Conservation (phyloP, 2,888 invertebrate genomes). For the Tromatobia lineatoria region DNA sequence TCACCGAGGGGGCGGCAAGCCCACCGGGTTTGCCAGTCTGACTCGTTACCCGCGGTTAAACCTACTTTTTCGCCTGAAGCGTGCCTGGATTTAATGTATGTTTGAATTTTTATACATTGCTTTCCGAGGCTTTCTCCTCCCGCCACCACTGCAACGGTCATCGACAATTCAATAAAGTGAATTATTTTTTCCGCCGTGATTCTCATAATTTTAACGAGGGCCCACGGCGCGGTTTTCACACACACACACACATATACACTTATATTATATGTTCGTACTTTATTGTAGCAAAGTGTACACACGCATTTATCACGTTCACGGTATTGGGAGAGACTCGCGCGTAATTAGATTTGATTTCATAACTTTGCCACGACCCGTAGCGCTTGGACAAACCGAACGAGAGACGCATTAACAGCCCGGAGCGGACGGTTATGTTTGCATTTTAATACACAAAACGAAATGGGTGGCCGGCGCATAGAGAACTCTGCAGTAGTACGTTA, state of each 20-base stretch:
- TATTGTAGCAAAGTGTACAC: constrained; percentile 1
- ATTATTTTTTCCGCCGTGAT: constrained; percentile 72
- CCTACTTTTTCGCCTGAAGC: constrained; percentile 57
- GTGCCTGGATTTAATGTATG: constrained; percentile 62
- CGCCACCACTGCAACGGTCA: constrained; percentile 53
- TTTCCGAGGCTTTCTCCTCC: constrained; percentile 10
- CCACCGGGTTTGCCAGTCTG: constrained; percentile 18
- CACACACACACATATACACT: constrained; percentile 9
- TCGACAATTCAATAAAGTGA: constrained; percentile 70
- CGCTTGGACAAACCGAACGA: constrained; percentile 75
- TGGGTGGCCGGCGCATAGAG: constrained; percentile 66
- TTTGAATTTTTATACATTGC: constrained; percentile 56
- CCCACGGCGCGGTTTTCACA: constrained; percentile 12
- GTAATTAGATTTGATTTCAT: constrained; percentile 83
- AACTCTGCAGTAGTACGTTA: constrained; percentile 65
- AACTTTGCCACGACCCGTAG: constrained; percentile 76
- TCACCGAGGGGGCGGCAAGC: background rate
- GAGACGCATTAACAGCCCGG: constrained; percentile 77
- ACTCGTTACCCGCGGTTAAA: constrained; percentile 22
- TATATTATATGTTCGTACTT: constrained; percentile 5
- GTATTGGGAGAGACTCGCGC: constrained; percentile 73
- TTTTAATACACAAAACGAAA: constrained; percentile 77
- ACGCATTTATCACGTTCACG: constrained; percentile 44
- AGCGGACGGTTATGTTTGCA: constrained; percentile 79
- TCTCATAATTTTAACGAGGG: constrained; percentile 72